These are phyloP conservation scores for Octomys mimax DNA, from an alignment of 2,797 vertebrate species.

Conservation along the genomic window DNA sequence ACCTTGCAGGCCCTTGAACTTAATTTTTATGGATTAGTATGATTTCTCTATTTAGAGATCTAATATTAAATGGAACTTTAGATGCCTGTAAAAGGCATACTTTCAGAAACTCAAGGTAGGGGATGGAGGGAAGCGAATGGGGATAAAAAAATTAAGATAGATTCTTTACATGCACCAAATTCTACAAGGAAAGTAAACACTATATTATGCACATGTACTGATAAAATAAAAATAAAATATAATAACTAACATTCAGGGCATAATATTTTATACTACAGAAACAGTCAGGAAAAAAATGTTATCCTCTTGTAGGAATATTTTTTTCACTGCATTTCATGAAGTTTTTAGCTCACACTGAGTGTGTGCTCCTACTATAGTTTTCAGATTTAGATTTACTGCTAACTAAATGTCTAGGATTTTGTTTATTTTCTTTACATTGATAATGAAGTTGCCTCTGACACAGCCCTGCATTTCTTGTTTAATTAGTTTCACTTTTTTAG, in stretches of 20 bases:
- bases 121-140: background rate
- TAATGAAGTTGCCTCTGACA: background rate
- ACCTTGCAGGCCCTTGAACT: no score
- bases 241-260: background rate
- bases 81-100: background rate
- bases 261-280: background rate
- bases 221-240: background rate
- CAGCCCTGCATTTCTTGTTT: background rate
- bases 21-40: background rate
- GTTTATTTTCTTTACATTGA: background rate
- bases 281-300: background rate
- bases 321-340: background rate
- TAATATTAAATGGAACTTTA: conserved; percentile 6
- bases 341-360: background rate
- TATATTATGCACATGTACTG: background rate
- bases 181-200: background rate
- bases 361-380: background rate
- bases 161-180: background rate
- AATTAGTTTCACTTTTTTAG: background rate
- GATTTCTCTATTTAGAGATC: background rate
- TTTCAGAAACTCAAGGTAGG: background rate
- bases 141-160: background rate
- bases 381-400: background rate
- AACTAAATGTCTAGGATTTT: background rate
- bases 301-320: background rate